phyloP scores from a whole-genome alignment of 2,888 invertebrate genomes.

The Cyclophora punctaria region DNA sequence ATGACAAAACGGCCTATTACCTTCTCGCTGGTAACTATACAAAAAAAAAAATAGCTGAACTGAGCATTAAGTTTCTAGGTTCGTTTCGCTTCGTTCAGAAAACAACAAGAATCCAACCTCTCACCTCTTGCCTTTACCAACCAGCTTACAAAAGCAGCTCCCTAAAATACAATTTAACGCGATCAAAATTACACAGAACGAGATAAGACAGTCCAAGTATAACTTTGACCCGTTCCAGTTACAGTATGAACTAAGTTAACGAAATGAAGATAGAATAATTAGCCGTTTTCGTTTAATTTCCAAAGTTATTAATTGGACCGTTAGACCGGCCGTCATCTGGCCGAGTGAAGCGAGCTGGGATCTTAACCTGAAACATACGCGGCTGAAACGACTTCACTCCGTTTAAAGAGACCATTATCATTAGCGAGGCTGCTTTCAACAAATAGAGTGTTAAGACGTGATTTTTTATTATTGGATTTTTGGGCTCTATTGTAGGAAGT shows the following conservation, averaged over 20 bases:
- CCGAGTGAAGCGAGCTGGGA: slow-evolving; percentile 17
- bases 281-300: slow-evolving; percentile 61
- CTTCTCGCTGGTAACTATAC: too few species aligned
- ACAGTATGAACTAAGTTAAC: slow-evolving; percentile 43
- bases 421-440: slow-evolving; percentile 1
- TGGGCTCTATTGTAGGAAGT: background rate
- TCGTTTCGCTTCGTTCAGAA: too few species aligned
- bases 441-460: background rate
- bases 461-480: slow-evolving; percentile 10
- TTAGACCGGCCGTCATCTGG: slow-evolving; percentile 63
- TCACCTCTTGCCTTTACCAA: too few species aligned
- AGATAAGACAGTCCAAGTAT: slow-evolving; percentile 8
- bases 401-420: slow-evolving; percentile 5
- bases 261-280: slow-evolving; percentile 66
- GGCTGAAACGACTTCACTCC: slow-evolving; percentile 4
- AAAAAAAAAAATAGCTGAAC: too few species aligned
- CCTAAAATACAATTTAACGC: too few species aligned
- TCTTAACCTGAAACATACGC: slow-evolving; percentile 13
- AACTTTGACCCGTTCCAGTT: slow-evolving; percentile 35
- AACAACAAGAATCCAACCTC: too few species aligned
- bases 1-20: too few species aligned
- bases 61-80: too few species aligned
- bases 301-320: slow-evolving; percentile 68
- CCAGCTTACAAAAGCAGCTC: too few species aligned
- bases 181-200: too few species aligned